Percentiles rank a stretch among this genome's conserved stretches.
These are phyloP conservation scores for Chrysolina oricalcia DNA, from an alignment of 2,888 invertebrate genomes.

Conservation along the genomic window DNA sequence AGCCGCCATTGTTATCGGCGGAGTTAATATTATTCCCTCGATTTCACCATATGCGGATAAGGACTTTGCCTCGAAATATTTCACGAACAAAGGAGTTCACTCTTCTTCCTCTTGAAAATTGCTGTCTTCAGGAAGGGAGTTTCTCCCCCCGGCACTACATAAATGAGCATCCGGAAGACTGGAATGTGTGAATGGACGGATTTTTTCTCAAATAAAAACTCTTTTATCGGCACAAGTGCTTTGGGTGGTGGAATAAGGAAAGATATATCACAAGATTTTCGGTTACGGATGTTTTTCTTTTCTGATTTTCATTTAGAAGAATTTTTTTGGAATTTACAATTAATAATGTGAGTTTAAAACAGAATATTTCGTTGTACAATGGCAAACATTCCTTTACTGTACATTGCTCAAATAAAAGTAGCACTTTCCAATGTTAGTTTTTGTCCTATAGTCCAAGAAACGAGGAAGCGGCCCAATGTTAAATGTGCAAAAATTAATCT, in stretches of 20 bases:
- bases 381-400: too few relatives aligned
- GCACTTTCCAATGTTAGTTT: too few relatives aligned
- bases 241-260: neutral
- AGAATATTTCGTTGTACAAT: too few relatives aligned
- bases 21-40: slow-evolving; percentile 37
- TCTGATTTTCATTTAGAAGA: too few relatives aligned
- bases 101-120: slow-evolving; percentile 27
- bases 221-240: neutral
- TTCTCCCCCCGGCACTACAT: slow-evolving; percentile 31
- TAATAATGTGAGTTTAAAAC: too few relatives aligned
- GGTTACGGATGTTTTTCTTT: too few relatives aligned
- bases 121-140: slow-evolving; percentile 24
- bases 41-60: slow-evolving; percentile 39
- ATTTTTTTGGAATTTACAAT: too few relatives aligned
- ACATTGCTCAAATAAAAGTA: too few relatives aligned
- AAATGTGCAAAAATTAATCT: too few relatives aligned
- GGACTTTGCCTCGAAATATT: slow-evolving; percentile 34
- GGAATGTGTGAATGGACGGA: slow-evolving; percentile 16
- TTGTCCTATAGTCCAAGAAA: too few relatives aligned
- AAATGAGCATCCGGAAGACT: slow-evolving; percentile 35
- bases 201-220: slow-evolving; percentile 22
- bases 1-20: slow-evolving; percentile 30
- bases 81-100: slow-evolving; percentile 28
- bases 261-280: neutral
- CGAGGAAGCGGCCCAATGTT: too few relatives aligned